Base-by-base conservation (phyloP, 2,888 invertebrate species). In the Hesperia comma region DNA sequence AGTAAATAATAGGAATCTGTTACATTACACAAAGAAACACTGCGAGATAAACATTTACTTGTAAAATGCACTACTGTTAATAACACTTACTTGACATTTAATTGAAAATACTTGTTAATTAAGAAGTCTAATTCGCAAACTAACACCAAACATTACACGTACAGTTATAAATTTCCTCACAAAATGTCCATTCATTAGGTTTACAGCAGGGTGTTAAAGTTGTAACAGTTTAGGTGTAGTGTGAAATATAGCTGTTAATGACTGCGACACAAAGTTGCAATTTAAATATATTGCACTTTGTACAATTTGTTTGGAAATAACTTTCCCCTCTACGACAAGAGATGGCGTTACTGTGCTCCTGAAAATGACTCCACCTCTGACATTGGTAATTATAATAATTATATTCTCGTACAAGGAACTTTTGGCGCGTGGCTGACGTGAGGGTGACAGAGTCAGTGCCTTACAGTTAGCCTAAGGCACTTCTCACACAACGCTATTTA, bases 81-180 rank as follows among this genome's bases (percentile, higher is more conserved):
- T 49, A 21, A 19, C 19, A 43, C 15, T 43, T 43, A 43, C 26
- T 26, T 26, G 5, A 43, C 15, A 43, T 15, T 4, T 15, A 43
- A 10, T 15, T 43, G 43, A 49, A 49, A 12, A 12, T 49, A 49
- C 19, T 19, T 49, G 19, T 49, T 49, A 19, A 1, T 49, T 49
- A 49, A 49, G 12, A 49, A 49, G 49, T 49, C 49, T 19, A 49
- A 49, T 49, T 49, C 19, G 8, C 49, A 49, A 49, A 49, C 19
- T 8, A 49, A 49, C 19, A 49, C 10, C 49, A 49, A 49, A 19
- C 49, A 49, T 49, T 49, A 49, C 10, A n/a, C 19, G 49, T 19
- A 49, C 12, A 49, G 19, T 49, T 19, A 19, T 19, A 49, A n/a
- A 15, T 43, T 49, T 8, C 19, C 19, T 10, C 19, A 49, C 49